Base-by-base conservation (phyloP, 2,797 vertebrate genomes). In the Eptatretus atami region DNA sequence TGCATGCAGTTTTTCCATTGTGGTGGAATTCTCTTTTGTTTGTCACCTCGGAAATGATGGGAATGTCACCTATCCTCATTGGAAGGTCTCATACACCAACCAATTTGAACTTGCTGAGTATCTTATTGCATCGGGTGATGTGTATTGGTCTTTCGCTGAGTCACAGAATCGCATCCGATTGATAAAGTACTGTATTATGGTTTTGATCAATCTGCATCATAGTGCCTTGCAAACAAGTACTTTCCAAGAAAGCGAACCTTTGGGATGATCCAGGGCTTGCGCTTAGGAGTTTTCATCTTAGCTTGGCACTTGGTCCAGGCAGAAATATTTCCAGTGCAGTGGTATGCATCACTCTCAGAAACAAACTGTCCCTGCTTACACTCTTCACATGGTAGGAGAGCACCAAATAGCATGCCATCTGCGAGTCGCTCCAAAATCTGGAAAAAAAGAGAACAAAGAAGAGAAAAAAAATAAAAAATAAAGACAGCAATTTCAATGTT, bases 271-370 rank as follows among this genome's bases (percentile, higher is more conserved):
- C 85, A 98, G 64, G 90, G 82, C 65, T 81, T 83, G 63, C 83
- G 81, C 65, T 67, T 66, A 13, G 92, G 90, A 2, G 67, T 79
- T 70, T 78, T 73, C 0, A 79, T 93, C 76, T 80, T 95, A 71
- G 80, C 79, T 68, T 84, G 81, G 14, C 92, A 98, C 70, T 96
- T 98, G 10, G 92, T 98, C 92, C 92, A 98, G 66, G 83, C 84
- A 3, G 87, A 93, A 70, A 98, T 81, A 65, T 96, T 76, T 9
- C 92, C 90, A 0, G 77, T 81, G 31, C 88, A 98, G 72, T 86
- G 84, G 53, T 94, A 98, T 0, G 83, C 80, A 0, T 95, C 84
- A 0, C 81, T 78, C 72, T 82, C 94, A 71, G 92, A 94, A 67
- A 88, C 80, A 72, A 95, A 75, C 74, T 96, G 92, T 13, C 88